phyloP scores from a whole-genome alignment of 1,140 invertebrate species.

The Drosophila sproati region DNA sequence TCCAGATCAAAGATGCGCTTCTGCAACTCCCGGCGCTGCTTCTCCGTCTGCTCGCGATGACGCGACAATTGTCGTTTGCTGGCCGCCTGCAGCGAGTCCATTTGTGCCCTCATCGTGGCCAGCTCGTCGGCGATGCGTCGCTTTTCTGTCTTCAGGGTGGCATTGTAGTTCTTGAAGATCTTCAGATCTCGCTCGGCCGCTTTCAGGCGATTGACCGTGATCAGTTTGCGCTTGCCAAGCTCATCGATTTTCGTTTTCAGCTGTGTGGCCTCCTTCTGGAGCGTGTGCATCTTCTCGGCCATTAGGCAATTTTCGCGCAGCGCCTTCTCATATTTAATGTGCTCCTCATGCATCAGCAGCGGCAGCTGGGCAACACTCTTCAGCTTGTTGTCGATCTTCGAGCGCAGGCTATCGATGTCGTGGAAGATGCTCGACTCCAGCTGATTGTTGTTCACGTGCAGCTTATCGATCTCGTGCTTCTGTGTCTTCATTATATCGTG shows the following conservation, averaged over 20 bases:
- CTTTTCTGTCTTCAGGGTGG: constrained; percentile 69
- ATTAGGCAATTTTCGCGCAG: constrained; percentile 69
- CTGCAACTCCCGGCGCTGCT: constrained; percentile 75
- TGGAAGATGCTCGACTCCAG: constrained; percentile 68
- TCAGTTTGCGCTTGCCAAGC: constrained; percentile 60
- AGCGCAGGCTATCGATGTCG: constrained; percentile 62
- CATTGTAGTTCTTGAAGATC: constrained; percentile 79
- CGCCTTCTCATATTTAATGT: constrained; percentile 65
- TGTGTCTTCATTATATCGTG: constrained; percentile 80
- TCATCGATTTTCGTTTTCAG: constrained; percentile 75
- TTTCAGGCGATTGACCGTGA: constrained; percentile 69
- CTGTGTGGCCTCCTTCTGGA: constrained; percentile 67
- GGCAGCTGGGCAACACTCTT: constrained; percentile 69
- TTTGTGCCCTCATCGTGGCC: constrained; percentile 51
- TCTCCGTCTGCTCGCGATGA: constrained; percentile 76
- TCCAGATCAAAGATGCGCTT: constrained; percentile 76
- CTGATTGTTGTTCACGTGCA: constrained; percentile 72
- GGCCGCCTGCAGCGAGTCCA: constrained; percentile 61
- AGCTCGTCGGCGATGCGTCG: constrained; percentile 59
- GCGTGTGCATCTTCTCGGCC: constrained; percentile 60
- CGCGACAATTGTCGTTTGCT: constrained; percentile 67
- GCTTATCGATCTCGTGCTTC: constrained; percentile 77
- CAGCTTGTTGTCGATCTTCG: constrained; percentile 70
- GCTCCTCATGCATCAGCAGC: constrained; percentile 68
- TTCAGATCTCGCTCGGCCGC: constrained; percentile 75